Percentiles rank a stretch among this genome's conserved stretches.
Conservation (phyloP, 30 jellyfish, hydroid and myxozoan genomes). For the Aurelia coerulea region DNA sequence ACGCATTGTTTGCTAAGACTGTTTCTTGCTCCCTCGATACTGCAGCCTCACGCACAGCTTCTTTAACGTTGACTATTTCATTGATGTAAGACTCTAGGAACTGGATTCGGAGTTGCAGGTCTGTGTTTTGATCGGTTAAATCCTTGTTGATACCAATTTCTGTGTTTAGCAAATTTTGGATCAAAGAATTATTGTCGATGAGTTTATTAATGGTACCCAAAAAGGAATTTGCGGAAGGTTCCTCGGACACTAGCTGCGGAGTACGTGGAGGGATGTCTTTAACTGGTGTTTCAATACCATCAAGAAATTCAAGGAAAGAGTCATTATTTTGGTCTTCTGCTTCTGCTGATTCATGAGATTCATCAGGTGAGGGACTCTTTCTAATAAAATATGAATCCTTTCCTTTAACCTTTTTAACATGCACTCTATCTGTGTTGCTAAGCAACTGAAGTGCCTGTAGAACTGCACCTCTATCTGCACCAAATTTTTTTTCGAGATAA, state of each 20-base stretch:
- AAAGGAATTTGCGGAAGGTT: not conserved
- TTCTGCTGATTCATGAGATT: not conserved
- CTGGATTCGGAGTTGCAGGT: conserved; percentile 17
- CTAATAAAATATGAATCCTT: conserved; percentile 19
- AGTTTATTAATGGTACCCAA: not conserved
- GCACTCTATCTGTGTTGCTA: conserved; percentile 9
- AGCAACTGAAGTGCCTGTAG: too few relatives aligned
- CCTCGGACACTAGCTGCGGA: not conserved
- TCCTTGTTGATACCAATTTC: conserved; percentile 8
- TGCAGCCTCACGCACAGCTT: conserved; percentile 14
- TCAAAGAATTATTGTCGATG: not conserved
- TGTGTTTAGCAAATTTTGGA: conserved; percentile 5
- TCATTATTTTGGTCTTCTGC: conserved; percentile 19
- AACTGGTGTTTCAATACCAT: conserved; percentile 12
- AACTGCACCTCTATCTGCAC: conserved; percentile 1
- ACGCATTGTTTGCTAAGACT: not conserved
- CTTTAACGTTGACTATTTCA: not conserved
- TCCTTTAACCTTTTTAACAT: conserved; percentile 7
- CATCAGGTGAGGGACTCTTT: conserved; percentile 6
- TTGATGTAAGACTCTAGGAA: not conserved
- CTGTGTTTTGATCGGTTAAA: conserved; percentile 16
- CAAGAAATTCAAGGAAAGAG: too few relatives aligned
- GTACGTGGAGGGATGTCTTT: not conserved
- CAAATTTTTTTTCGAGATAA: not conserved
- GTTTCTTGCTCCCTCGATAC: not conserved